Evolutionary conservation across 30 jellyfish, hydroid and myxozoan genomes (phyloP).

Genomic region (Hydractinia echinata): DNA sequence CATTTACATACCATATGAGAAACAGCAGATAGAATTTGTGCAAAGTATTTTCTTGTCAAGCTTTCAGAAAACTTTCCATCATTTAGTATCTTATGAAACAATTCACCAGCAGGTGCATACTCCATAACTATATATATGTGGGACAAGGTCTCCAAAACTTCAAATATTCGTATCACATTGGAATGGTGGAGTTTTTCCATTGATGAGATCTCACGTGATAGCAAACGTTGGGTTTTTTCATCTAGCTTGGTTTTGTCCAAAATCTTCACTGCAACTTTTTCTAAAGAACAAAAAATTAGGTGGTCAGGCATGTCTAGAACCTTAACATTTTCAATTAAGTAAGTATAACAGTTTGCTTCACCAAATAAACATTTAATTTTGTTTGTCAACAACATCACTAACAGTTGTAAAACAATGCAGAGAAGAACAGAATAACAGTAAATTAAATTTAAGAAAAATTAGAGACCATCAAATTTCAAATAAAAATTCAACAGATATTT

Average conservation of each 20-base stretch:
- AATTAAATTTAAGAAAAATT: too few relatives aligned
- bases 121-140: constrained; percentile 73
- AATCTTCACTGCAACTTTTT: constrained; percentile 82
- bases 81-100: constrained; percentile 72
- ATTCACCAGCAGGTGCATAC: constrained; percentile 87
- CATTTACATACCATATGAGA: constrained; percentile 64
- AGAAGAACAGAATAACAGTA: neutral
- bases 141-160: constrained; percentile 74
- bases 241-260: constrained; percentile 84
- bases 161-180: constrained; percentile 75
- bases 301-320: neutral
- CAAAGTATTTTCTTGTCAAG: constrained; percentile 59
- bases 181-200: constrained; percentile 90
- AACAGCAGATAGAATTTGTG: constrained; percentile 87
- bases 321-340: too few relatives aligned
- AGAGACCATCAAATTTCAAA: too few relatives aligned
- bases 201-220: constrained; percentile 73
- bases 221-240: constrained; percentile 75
- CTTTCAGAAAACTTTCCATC: constrained; percentile 83
- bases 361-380: too few relatives aligned
- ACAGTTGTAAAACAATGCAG: neutral
- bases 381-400: neutral
- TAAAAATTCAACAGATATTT: too few relatives aligned
- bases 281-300: constrained; percentile 24
- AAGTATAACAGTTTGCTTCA: neutral